These are phyloP conservation scores for Sinella curviseta DNA, from an alignment of 1,140 invertebrate genomes.

Conservation along the genomic window DNA sequence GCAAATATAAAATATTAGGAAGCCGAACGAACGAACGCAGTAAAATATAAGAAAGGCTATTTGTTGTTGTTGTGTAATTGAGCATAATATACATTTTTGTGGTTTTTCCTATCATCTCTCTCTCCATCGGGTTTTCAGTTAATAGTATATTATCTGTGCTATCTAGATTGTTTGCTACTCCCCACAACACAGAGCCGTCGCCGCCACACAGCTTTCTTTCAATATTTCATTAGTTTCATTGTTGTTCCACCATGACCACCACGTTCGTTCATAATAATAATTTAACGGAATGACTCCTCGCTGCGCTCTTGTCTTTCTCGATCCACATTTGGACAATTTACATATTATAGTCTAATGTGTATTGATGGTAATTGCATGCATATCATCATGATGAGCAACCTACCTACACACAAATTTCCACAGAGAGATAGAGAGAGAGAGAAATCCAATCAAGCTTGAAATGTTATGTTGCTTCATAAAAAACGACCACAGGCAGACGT, in stretches of 20 bases:
- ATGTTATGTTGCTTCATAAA: too few relatives aligned
- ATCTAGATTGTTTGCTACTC: not conserved
- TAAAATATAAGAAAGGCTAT: not conserved
- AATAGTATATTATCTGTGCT: not conserved
- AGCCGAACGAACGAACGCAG: not conserved
- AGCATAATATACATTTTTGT: not conserved
- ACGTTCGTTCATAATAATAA: not conserved
- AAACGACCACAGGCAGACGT: too few relatives aligned
- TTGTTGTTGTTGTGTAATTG: constrained; percentile 6
- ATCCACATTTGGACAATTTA: constrained; percentile 21
- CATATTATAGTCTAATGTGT: not conserved
- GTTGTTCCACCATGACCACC: not conserved
- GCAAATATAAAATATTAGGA: too few relatives aligned
- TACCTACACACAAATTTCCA: not conserved
- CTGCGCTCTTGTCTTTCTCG: not conserved
- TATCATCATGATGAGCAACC: not conserved
- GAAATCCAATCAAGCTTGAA: not conserved
- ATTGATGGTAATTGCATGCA: constrained; percentile 14
- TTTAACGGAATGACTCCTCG: not conserved
- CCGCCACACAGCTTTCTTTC: constrained; percentile 9
- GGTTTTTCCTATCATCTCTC: constrained; percentile 1
- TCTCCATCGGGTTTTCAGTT: not conserved
- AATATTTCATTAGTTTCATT: constrained; percentile 26
- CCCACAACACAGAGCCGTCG: not conserved
- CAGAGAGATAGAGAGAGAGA: not conserved